Evolutionary conservation across 2,797 vertebrate genomes (phyloP), one percentile per base, ranked within the genome.

Genomic region (Danio kyathit): DNA sequence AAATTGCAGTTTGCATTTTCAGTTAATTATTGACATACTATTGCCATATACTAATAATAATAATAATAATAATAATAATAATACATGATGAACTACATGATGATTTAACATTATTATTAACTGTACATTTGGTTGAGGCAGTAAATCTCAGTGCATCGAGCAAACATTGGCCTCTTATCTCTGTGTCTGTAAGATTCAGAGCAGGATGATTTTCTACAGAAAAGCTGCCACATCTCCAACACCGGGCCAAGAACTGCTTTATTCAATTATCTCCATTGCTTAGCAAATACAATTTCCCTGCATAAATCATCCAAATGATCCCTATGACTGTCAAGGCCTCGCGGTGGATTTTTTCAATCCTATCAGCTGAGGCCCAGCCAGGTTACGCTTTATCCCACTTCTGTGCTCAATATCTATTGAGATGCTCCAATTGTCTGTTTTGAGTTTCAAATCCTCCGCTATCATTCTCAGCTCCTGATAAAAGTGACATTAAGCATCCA

Each of bases 281-380:
- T 91, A 76, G 84, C 91, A 93, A 93, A 93, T 92, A 92, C 92
- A 92, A 92, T 93, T 92, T 92, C 76, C 91, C 92, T 92, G 90
- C 89, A 94, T 94, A 92, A 94, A 94, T 94, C 92, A 93, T 90
- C 92, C 88, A 93, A 93, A 93, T 92, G 91, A 94, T 94, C 91
- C 90, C 87, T 91, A 89, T 90, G 90, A 88, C 91, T 91, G 91
- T 92, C 92, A 93, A 88, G 84, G 43, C 29, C 88, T 86, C 85
- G 87, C 89, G 90, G 88, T 90, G 87, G 87, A 88, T 91, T 92
- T 88, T 57, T 90, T 92, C 89, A 91, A 88, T 89, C 88, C 91
- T 93, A 93, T 94, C 91, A 92, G 88, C 89, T 86, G 86, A 81
- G 13, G 88, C 88, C 90, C 91, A 93, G 91, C 91, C 91, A 93